phyloP scores from a whole-genome alignment of 2,888 invertebrate species.

The Chromoteleia sp. region DNA sequence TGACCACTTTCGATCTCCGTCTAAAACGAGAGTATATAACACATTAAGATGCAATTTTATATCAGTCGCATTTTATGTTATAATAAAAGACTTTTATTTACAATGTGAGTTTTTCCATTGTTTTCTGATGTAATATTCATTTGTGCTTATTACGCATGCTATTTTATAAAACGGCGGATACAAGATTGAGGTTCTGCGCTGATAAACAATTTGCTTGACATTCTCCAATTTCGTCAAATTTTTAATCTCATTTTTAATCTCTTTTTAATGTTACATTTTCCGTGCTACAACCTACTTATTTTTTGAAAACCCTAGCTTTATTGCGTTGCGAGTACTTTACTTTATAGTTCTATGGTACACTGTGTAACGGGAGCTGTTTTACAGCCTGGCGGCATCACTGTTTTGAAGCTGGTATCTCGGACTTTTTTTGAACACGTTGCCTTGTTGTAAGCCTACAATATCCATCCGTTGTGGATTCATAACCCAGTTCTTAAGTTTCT shows the following conservation, averaged over 20 bases:
- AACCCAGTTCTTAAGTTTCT: conserved; percentile 26
- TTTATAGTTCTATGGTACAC: conserved; percentile 23
- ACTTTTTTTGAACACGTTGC: conserved; percentile 23
- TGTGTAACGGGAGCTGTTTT: conserved; percentile 33
- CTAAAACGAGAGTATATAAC: no score
- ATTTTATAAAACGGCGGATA: neutral
- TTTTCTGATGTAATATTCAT: no score
- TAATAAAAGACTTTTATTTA: no score
- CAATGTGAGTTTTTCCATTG: no score
- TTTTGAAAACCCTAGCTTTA: conserved; percentile 18
- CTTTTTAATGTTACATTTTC: neutral
- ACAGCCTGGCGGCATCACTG: conserved; percentile 19
- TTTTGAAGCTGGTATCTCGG: conserved; percentile 17
- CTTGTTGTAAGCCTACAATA: conserved; percentile 24
- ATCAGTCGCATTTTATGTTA: no score
- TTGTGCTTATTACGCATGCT: neutral
- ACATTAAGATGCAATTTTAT: no score
- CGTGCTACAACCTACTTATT: conserved; percentile 26
- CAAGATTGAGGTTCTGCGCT: neutral
- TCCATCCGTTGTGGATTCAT: conserved; percentile 35
- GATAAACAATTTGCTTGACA: neutral
- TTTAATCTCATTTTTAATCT: conserved; percentile 11
- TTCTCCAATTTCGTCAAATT: conserved; percentile 2
- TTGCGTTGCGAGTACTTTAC: conserved; percentile 30
- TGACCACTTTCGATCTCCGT: conserved; percentile 93